Base-by-base conservation (phyloP, 2,888 invertebrate species). In the Gari tellinella region DNA sequence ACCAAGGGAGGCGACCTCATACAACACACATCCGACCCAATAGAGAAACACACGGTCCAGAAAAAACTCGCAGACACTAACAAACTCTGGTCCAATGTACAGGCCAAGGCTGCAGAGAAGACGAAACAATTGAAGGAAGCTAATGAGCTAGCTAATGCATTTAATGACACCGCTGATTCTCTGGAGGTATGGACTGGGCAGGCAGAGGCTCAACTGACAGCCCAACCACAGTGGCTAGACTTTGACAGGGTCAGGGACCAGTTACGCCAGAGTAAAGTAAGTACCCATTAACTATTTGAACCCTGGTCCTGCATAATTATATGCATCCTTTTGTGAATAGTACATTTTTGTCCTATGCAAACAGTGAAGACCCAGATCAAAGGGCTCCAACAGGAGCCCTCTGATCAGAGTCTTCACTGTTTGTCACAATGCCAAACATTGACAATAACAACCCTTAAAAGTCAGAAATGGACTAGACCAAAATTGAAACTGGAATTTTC, bases 1-100 rank as follows among this genome's bases (percentile, higher is more conserved):
- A 78, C 74, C 25, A 86, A 83, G 48, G 89, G 88, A n/a, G 82
- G 84, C 45, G 85, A 86, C 45, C 76, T 89, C 12, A 85, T 87
- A 37, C 73, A 79, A 14, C 86, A 87, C 66, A 83, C 84, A 12
- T 69, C 83, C 8, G 84, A 88, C 46, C 74, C 81, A 1, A 63
- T 78, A 0, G 88, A 88, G 80, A 88, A 88, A 79, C 83, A 86
- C 15, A 64, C 64, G 0, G 83, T 87, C 7, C 89, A 87, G 75
- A 82, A 85, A 61, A 74, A 81, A 10, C 76, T 89, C 2, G 83
- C 86, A 2, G 83, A 84, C 51, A 79, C 85, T 43, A 87, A 86
- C 73, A 69, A 81, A 26, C 82, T 84, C 63, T 89, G 88, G 89
- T 68, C 83, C 17, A 63, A 82, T 7, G 72, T 89, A 14, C 86